phyloP scores from a whole-genome alignment of 1,140 invertebrate species.

The Meloidogyne chitwoodi region DNA sequence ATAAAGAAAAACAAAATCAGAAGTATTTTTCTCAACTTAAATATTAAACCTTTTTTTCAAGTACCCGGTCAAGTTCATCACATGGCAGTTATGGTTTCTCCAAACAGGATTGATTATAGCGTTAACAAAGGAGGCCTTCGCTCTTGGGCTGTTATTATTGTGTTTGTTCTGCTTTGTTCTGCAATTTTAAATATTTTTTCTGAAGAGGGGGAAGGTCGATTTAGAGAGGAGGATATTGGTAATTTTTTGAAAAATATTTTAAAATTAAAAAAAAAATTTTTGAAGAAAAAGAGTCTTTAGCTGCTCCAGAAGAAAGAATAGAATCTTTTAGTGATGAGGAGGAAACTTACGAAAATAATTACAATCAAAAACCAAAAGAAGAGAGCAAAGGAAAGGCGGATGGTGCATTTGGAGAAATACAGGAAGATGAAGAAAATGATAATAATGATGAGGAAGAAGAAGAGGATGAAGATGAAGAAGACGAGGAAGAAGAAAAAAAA shows the following conservation, averaged over 20 bases:
- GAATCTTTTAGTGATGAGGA: slow-evolving; percentile 20
- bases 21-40: no score
- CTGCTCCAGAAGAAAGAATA: slow-evolving; percentile 5
- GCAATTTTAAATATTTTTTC: slow-evolving; percentile 50
- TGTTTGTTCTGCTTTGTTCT: slow-evolving; percentile 49
- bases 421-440: slow-evolving; percentile 22
- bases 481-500: slow-evolving; percentile 29
- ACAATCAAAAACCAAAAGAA: not conserved
- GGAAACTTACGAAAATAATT: not conserved
- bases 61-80: slow-evolving; percentile 47
- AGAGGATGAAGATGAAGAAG: slow-evolving; percentile 26
- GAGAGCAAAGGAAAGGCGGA: slow-evolving; percentile 28
- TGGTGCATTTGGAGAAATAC: slow-evolving; percentile 25
- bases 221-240: not conserved
- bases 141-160: slow-evolving; percentile 45
- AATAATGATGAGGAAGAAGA: slow-evolving; percentile 31
- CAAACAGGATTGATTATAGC: slow-evolving; percentile 42
- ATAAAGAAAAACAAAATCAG: no score
- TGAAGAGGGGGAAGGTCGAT: slow-evolving; percentile 26
- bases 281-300: not conserved
- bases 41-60: slow-evolving; percentile 12
- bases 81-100: slow-evolving; percentile 50
- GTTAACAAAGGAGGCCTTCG: slow-evolving; percentile 46
- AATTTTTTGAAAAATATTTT: not conserved
- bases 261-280: not conserved